Conservation (phyloP, 2,113 vertebrate species). For the Syngnathoides biaculeatus region DNA sequence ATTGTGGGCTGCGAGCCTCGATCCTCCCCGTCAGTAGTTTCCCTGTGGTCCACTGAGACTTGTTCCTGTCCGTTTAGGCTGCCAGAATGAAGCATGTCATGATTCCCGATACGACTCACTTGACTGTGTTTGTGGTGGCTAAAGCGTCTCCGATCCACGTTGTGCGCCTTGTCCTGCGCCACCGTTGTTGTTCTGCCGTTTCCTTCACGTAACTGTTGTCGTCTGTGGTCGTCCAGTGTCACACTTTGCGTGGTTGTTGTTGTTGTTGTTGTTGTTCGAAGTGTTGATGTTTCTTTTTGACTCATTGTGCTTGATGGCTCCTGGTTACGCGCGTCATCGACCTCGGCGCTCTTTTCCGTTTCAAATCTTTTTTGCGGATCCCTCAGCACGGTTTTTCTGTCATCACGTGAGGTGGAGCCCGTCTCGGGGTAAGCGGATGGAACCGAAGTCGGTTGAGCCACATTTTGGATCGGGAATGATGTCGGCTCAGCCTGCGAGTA, state of each 20-base stretch:
- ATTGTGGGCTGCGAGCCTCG: slow-evolving; percentile 32
- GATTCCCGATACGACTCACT: neutral
- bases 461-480: slow-evolving; percentile 39
- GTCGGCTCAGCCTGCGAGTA: slow-evolving; percentile 38
- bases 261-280: slow-evolving; percentile 24
- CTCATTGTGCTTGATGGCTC: slow-evolving; percentile 24
- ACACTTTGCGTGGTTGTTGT: slow-evolving; percentile 14
- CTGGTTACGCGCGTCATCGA: slow-evolving; percentile 18
- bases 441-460: slow-evolving; percentile 44
- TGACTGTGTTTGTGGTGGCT: slow-evolving; percentile 33
- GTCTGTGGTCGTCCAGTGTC: slow-evolving; percentile 34
- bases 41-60: slow-evolving; percentile 4
- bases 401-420: slow-evolving; percentile 33
- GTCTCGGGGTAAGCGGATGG: slow-evolving; percentile 40
- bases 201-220: slow-evolving; percentile 25
- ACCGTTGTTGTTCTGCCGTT: slow-evolving; percentile 22
- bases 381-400: slow-evolving; percentile 42
- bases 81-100: slow-evolving; percentile 1
- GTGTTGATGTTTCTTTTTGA: slow-evolving; percentile 32
- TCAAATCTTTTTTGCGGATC: slow-evolving; percentile 31
- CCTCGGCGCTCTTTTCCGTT: slow-evolving; percentile 27
- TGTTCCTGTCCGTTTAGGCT: slow-evolving; percentile 17
- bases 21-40: slow-evolving; percentile 14
- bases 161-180: slow-evolving; percentile 22
- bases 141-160: slow-evolving; percentile 8